A percentile compares a stretch with the other conserved stretches of the same genome.
phyloP scores from a whole-genome alignment of 2,888 invertebrate genomes.

The Actias luna region DNA sequence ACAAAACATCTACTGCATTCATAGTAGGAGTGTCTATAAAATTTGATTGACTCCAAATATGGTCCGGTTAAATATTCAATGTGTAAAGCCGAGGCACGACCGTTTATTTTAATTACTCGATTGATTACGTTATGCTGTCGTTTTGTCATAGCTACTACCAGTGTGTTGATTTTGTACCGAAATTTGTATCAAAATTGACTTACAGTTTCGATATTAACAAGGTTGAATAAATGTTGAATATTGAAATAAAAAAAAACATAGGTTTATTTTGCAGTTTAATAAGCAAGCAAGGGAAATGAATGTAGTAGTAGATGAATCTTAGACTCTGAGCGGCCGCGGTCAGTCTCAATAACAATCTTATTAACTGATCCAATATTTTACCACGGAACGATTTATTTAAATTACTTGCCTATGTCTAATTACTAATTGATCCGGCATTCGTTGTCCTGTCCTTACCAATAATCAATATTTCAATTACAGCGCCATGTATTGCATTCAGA shows the following conservation, averaged over 20 bases:
- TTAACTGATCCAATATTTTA: no score
- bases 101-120: conserved; percentile 6
- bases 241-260: not conserved
- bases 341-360: no score
- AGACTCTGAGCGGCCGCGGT: no score
- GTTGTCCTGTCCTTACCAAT: no score
- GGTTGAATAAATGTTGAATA: not conserved
- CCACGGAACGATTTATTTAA: no score
- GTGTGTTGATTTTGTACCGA: not conserved
- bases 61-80: not conserved
- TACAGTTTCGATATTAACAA: not conserved
- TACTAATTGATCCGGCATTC: no score
- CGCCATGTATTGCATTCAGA: no score
- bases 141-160: not conserved
- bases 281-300: no score
- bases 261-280: no score
- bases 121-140: conserved; percentile 1
- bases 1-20: not conserved
- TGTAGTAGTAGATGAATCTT: no score
- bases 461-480: no score
- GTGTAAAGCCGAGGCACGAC: not conserved
- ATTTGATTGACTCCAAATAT: conserved; percentile 6
- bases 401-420: no score
- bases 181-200: not conserved
- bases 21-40: not conserved